Base-by-base conservation (phyloP, 2,797 vertebrate species). In the Enteromius anoplus region DNA sequence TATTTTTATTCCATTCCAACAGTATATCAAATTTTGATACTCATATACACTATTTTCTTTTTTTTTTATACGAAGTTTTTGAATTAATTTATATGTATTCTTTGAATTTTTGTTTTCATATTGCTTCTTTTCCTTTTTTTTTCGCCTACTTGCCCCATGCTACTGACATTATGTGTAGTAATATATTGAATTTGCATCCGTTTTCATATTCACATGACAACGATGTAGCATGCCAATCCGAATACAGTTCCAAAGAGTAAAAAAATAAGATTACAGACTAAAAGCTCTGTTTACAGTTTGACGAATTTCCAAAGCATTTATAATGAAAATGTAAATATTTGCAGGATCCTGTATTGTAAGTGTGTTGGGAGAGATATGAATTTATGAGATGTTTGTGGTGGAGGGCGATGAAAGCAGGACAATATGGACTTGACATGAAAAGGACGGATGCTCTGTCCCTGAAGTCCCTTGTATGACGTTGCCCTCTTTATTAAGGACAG, bases 1-100 rank as follows among this genome's bases (percentile, higher is more conserved):
- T 91, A 83, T 85, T 89, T 91, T 90, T 93, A 92, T 93, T 92
- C 82, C 81, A 92, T 94, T 94, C 85, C 89, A 88, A 77, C 87
- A 83, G 3, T 88, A 88, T 87, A 85, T 87, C 78, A 58, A n/a
- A 85, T 93, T 94, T 93, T 93, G 88, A 93, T 94, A 93, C 87
- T 87, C 88, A 84, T 90, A 71, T 87, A 90, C 78, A 87, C 85
- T 62, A 85, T 79, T 32, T 29, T 71, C 83, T 76, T 83, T 60
- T 76, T 60, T 76, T 60, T 76, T 32, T 26, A 78, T 78, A 37
- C 58, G 62, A 37, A 37, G 5, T 34, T 4, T 34, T 34, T 34
- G 34, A 34, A 34, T 34, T 34, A 34, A 4, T 34, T 34, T 34
- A 34, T 34, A 34, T 34, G 34, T 4, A 34, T 34, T 37, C 40